Percentiles rank a stretch among this genome's conserved stretches.
Evolutionary conservation across 2,888 invertebrate species (phyloP).

Genomic region (Lochmaea crataegi): DNA sequence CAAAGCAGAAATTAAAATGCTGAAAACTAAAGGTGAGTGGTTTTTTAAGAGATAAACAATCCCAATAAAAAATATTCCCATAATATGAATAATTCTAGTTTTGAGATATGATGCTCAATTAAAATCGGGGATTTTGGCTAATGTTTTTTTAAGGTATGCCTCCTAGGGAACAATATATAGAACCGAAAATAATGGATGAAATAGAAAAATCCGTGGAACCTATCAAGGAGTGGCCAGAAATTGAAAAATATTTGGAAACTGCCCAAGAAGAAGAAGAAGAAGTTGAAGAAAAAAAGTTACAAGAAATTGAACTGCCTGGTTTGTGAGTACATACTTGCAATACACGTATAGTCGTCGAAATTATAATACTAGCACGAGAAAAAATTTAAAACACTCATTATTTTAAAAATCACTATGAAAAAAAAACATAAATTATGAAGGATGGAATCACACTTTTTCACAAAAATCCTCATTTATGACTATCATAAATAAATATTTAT

Average conservation of each 20-base stretch:
- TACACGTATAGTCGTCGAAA: neutral
- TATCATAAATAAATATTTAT: too few relatives aligned
- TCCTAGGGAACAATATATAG: constrained; percentile 31
- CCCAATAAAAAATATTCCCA: too few relatives aligned
- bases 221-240: constrained; percentile 31
- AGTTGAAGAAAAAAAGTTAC: constrained; percentile 15
- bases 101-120: too few relatives aligned
- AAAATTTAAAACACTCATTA: too few relatives aligned
- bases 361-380: too few relatives aligned
- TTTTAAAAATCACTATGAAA: too few relatives aligned
- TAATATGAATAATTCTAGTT: too few relatives aligned
- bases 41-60: neutral
- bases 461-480: too few relatives aligned
- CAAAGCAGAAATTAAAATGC: constrained; percentile 56
- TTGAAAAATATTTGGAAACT: constrained; percentile 25
- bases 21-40: constrained; percentile 58
- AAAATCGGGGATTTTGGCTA: too few relatives aligned
- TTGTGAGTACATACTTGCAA: constrained; percentile 43
- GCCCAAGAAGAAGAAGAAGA: constrained; percentile 39
- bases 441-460: too few relatives aligned
- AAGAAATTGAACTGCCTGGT: constrained; percentile 41
- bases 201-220: constrained; percentile 30
- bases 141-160: constrained; percentile 22
- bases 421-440: too few relatives aligned
- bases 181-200: constrained; percentile 37